A percentile compares a stretch with the other conserved stretches of the same genome.
phyloP scores from a whole-genome alignment of 2,113 vertebrate genomes.

The Pluvianellus socialis region DNA sequence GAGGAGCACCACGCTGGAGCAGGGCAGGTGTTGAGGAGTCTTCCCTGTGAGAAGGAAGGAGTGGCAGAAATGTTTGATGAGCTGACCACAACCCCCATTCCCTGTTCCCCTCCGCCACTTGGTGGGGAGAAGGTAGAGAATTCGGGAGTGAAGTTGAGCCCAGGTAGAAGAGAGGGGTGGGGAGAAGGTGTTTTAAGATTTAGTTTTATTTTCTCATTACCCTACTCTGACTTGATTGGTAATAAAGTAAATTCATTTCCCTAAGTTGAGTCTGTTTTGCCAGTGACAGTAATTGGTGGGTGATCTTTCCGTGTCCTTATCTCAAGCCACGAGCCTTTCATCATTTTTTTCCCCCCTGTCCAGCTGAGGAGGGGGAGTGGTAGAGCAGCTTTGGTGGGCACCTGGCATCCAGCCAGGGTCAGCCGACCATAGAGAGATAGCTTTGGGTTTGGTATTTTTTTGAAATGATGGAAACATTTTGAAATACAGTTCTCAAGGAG shows the following conservation, averaged over 20 bases:
- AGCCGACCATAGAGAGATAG: neutral
- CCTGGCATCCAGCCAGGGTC: neutral
- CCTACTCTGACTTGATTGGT: neutral
- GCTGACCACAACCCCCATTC: neutral
- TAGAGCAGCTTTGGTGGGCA: neutral
- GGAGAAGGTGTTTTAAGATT: neutral
- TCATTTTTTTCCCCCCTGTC: neutral
- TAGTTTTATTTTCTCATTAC: neutral
- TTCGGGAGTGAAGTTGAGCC: neutral
- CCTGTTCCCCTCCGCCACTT: accelerated
- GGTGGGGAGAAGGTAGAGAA: neutral
- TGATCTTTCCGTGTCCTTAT: neutral
- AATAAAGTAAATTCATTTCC: neutral
- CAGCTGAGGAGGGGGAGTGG: neutral
- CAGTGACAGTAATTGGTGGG: neutral
- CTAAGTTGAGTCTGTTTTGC: neutral
- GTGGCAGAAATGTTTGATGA: neutral
- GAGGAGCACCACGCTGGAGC: neutral
- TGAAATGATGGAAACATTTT: neutral
- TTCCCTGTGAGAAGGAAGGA: neutral
- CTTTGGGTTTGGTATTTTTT: neutral
- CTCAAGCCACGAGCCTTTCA: accelerated
- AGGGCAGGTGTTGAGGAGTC: neutral
- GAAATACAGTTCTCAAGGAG: neutral
- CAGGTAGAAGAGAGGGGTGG: neutral